Evolutionary conservation across 2,888 invertebrate genomes (phyloP), one percentile per base, ranked within the genome.

Genomic region (Incurvaria masculella): DNA sequence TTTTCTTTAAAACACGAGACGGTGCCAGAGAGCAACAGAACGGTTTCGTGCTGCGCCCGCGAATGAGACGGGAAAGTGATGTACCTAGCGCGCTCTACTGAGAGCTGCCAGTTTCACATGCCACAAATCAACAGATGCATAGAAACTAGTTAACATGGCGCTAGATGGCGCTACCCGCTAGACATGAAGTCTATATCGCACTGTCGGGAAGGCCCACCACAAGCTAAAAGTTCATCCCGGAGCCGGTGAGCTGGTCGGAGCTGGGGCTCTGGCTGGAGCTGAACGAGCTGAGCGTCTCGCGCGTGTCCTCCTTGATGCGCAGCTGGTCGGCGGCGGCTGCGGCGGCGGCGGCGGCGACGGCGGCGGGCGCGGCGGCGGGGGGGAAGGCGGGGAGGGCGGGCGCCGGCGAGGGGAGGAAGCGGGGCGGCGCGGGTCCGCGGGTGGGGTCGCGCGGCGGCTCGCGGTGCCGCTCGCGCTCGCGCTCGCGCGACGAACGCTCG

Each of bases 181-280:
- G n/a, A n/a, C n/a, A n/a, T n/a, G n/a, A n/a, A n/a, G n/a, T n/a
- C n/a, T n/a, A n/a, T n/a, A n/a, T n/a, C n/a, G n/a, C n/a, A n/a
- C n/a, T n/a, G n/a, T n/a, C n/a, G n/a, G n/a, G n/a, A n/a, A n/a
- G 23, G 10, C 10, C 23, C 23, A 23, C 23, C 23, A 23, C 23
- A 23, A 6, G 10, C 23, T 55, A 73, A 54, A 74, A 74, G 56
- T 71, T 72, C 71, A 75, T 73, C 59, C 71, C 74, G 47, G 67
- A 68, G 11, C 70, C 72, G 70, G 73, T 73, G 11, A 33, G 14
- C 4, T 41, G 41, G 54, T 79, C 80, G 47, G 74, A 78, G 0
- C 85, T 84, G 0, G 88, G 87, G 61, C 88, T 89, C 46, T 87
- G 88, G 50, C 87, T 88, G 0, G 89, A 89, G 65, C 88, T 87